Base-by-base conservation (phyloP, 2,888 invertebrate species). In the Drosophila suboccidentalis region DNA sequence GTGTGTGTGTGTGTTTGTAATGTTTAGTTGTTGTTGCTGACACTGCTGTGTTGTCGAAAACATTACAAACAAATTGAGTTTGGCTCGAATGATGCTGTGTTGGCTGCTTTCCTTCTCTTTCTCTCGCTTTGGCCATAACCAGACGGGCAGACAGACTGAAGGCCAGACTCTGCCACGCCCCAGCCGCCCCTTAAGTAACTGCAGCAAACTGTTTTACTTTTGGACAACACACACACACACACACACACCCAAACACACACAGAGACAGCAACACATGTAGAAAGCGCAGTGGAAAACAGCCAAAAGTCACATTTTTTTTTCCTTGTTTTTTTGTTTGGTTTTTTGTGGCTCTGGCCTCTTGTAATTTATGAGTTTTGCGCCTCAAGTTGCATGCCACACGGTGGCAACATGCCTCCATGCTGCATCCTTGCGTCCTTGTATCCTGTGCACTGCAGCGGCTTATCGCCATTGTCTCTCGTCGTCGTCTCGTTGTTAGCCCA, bases 361-460 rank as follows among this genome's bases (percentile, higher is more conserved):
- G 79, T 87, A 85, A 89, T 89, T 87, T 89, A 87, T 85, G 87
- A 87, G 86, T 79, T 79, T 82, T 87, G 87, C 55, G 86, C 89
- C 87, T 89, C 82, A 85, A 86, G 87, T 87, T 82, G 82, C 80
- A 80, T 73, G 71, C 77, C 82, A 88, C 70, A 43, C 49, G 49
- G 59, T 49, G 68, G 67, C 67, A 54, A 44, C 54, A 65, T 61
- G 64, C 51, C 53, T 29, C 17, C 39, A 38, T 66, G 29, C 43
- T 55, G 41, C 19, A 15, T 22, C n/a, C 51, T 51, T 43, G 11
- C 4, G 11, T 22, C 36, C 34, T 58, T 49, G 49, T 17, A 8
- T 36, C 13, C 50, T 36, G 36, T 55, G 51, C 54, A 68, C 77
- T 77, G 82, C 85, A 57, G 59, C 71, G 82, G 87, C 88, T 85